Evolutionary conservation across 2,113 vertebrate genomes (phyloP).

Genomic region (Elanoides forficatus): DNA sequence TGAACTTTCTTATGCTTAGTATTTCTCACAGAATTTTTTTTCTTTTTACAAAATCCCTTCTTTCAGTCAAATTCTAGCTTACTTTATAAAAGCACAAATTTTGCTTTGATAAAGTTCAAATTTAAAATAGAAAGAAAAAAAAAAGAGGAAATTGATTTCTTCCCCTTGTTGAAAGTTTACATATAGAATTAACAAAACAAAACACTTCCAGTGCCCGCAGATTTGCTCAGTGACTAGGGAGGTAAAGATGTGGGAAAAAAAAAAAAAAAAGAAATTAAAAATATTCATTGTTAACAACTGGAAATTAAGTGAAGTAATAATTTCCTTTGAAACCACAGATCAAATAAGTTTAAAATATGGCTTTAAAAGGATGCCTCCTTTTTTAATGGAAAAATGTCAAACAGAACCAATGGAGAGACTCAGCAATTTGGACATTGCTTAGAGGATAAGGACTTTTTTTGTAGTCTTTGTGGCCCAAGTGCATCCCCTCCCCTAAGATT

Average conservation of each 20-base stretch:
- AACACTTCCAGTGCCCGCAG: neutral
- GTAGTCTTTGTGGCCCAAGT: neutral
- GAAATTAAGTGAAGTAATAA: neutral
- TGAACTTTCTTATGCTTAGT: neutral
- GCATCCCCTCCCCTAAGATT: neutral
- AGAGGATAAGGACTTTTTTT: neutral
- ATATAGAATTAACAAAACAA: neutral
- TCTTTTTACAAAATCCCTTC: neutral
- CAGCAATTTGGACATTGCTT: neutral
- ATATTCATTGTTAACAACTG: neutral
- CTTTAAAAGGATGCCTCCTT: neutral
- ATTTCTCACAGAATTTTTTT: neutral
- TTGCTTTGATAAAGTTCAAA: neutral
- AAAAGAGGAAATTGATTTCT: neutral
- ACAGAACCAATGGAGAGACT: neutral
- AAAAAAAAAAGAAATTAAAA: neutral
- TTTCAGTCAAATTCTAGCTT: neutral
- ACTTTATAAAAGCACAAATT: neutral
- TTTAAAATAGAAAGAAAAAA: neutral
- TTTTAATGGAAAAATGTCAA: neutral
- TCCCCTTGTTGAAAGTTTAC: neutral
- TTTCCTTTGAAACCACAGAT: neutral
- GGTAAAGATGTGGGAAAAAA: neutral
- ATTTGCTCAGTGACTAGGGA: neutral
- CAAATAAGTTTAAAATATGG: neutral